Base-by-base conservation (phyloP, 2,797 vertebrate genomes). In the Catamblyrhynchus diadema region DNA sequence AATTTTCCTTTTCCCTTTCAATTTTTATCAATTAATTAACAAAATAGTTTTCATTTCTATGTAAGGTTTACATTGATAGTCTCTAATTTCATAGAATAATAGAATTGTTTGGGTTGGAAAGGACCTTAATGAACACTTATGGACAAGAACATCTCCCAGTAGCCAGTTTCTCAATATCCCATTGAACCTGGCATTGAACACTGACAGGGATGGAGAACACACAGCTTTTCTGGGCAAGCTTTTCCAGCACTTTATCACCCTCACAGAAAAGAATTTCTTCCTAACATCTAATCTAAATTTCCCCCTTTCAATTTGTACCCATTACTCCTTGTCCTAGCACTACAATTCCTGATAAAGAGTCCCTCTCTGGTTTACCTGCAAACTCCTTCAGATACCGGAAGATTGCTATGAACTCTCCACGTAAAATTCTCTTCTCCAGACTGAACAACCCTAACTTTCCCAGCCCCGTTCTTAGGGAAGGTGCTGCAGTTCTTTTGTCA, bases 211-310 rank as follows among this genome's bases (percentile, higher is more conserved):
- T 47, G 41, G 15, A 67, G 25, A 57, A 41, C 13, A 8, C 6
- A 8, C 9, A 60, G 3, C 22, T 35, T 81, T 15, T 19, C 54
- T 47, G 22, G 22, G 10, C 10, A 41, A 73, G 8, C 0, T 27
- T 21, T 41, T 54, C 35, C 41, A 67, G 39, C 0, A 0, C 4
- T 13, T 60, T 22, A 32, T 10, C 12, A 53, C 6, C 18, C 7
- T 27, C 30, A 35, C 14, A 35, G 45, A 23, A 81, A 66, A 41
- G 4, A 60, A 45, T 47, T 67, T 67, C 14, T 20, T 74, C 13
- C 8, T 7, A 47, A 53, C 4, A 47, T 33, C 53, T 21, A n/a
- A 54, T 15, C 23, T 60, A 32, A 74, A 35, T 61, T 47, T 74
- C 25, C 10, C 9, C 25, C 18, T 41, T 54, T 60, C 22, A 35